A percentile compares a stretch with the other conserved stretches of the same genome.
Conservation (phyloP, 2,888 invertebrate genomes). For the Aproaerema taeniolella region DNA sequence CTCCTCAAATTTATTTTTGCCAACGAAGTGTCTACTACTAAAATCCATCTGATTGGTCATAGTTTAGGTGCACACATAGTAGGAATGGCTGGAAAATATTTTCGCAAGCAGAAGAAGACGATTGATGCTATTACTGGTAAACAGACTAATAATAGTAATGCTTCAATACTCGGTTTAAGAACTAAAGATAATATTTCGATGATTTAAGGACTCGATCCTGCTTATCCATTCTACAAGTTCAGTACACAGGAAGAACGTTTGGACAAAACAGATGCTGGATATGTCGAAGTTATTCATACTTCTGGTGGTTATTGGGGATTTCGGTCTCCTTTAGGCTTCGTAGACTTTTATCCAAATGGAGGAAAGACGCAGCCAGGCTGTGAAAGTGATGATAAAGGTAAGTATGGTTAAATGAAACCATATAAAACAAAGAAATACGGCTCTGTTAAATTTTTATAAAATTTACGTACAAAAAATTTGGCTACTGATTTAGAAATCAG, state of each 20-base stretch:
- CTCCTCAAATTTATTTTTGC: background rate
- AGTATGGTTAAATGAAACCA: too few relatives aligned
- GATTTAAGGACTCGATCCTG: conserved; percentile 8
- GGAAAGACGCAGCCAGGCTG: conserved; percentile 1
- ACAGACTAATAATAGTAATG: background rate
- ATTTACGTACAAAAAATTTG: too few relatives aligned
- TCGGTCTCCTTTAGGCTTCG: background rate
- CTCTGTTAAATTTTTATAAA: too few relatives aligned
- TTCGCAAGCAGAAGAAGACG: background rate
- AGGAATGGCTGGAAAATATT: background rate
- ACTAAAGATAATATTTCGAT: too few relatives aligned
- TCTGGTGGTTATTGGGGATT: background rate
- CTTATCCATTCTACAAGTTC: conserved; percentile 2
- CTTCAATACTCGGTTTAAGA: too few relatives aligned
- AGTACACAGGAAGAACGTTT: background rate
- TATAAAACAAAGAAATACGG: too few relatives aligned
- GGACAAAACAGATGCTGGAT: background rate
- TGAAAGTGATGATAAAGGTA: background rate
- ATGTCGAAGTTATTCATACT: conserved; percentile 4
- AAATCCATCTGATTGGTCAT: conserved; percentile 4
- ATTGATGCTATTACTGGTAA: conserved; percentile 5
- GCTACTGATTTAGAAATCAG: too few relatives aligned
- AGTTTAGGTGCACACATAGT: conserved; percentile 6
- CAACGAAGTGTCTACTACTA: background rate
- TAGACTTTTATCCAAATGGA: conserved; percentile 3